Evolutionary conservation across 2,113 vertebrate species (phyloP).

Genomic region (Podarcis muralis): DNA sequence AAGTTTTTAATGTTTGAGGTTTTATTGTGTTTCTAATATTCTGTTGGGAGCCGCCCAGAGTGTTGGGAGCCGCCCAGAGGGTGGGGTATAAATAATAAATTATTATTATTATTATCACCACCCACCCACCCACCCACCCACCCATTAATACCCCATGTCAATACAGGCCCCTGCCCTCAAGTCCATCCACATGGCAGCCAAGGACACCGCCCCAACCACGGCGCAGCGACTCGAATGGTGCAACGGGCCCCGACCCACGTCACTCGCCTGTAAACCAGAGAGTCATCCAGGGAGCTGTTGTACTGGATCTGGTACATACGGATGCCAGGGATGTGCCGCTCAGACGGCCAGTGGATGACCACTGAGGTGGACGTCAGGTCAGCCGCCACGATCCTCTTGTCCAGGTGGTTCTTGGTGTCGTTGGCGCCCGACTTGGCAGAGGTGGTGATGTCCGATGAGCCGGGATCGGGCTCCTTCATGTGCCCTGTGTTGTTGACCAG

Average conservation of each 20-base stretch:
- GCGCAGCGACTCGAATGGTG: not conserved
- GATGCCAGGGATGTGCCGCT: constrained; percentile 88
- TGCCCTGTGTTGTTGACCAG: constrained; percentile 84
- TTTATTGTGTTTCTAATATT: too few relatives aligned
- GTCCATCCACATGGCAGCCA: not conserved
- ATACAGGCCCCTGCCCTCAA: not conserved
- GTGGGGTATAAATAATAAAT: too few relatives aligned
- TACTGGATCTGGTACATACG: constrained; percentile 96
- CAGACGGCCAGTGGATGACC: constrained; percentile 89
- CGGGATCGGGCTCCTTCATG: constrained; percentile 83
- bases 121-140: not conserved
- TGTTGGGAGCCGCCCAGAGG: too few relatives aligned
- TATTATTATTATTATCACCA: too few relatives aligned
- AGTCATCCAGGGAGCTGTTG: constrained; percentile 91
- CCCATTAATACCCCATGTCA: not conserved
- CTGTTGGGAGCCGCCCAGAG: too few relatives aligned
- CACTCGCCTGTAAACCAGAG: constrained; percentile 91
- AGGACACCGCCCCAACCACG: not conserved
- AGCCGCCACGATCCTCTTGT: constrained; percentile 80
- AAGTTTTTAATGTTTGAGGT: too few relatives aligned
- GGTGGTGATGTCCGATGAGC: constrained; percentile 91
- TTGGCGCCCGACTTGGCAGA: constrained; percentile 86
- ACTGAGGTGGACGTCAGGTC: constrained; percentile 87
- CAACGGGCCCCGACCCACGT: rapidly evolving
- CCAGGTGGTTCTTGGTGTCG: constrained; percentile 80